phyloP scores from a whole-genome alignment of 2,113 vertebrate species.

The Ageneiosus marmoratus region DNA sequence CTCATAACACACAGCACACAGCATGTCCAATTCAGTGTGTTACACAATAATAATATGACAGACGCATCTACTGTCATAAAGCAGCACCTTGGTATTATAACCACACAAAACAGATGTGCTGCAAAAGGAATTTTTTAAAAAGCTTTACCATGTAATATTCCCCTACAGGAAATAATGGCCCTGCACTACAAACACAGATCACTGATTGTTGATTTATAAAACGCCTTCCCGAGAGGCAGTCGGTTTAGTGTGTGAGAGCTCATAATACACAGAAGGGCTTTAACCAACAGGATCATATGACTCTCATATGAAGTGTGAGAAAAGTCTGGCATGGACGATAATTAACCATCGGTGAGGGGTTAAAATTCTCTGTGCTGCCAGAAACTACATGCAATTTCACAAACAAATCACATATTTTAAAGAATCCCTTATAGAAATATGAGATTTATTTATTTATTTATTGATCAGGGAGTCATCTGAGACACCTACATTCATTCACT shows the following conservation, averaged over 20 bases:
- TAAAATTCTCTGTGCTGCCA: neutral
- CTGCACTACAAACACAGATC: neutral
- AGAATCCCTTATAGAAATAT: too few relatives aligned
- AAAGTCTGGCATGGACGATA: constrained; percentile 18
- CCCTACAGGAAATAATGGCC: neutral
- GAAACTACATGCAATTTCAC: neutral
- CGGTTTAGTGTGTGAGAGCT: neutral
- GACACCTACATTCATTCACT: too few relatives aligned
- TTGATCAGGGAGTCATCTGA: too few relatives aligned
- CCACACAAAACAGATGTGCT: neutral
- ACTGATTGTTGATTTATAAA: neutral
- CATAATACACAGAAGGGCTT: neutral
- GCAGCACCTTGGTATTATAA: neutral
- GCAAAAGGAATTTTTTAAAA: neutral
- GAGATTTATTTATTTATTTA: too few relatives aligned
- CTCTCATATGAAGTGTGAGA: neutral
- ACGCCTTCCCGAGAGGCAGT: neutral
- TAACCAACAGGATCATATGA: constrained; percentile 31
- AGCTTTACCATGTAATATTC: constrained; percentile 4
- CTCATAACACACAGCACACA: neutral
- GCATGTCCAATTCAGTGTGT: neutral
- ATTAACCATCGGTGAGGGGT: constrained; percentile 21
- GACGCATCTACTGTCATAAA: neutral
- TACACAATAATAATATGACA: neutral
- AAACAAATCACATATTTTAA: neutral